These are phyloP conservation scores for Lepas anatifera DNA, from an alignment of 2,888 invertebrate species.

Conservation along the genomic window DNA sequence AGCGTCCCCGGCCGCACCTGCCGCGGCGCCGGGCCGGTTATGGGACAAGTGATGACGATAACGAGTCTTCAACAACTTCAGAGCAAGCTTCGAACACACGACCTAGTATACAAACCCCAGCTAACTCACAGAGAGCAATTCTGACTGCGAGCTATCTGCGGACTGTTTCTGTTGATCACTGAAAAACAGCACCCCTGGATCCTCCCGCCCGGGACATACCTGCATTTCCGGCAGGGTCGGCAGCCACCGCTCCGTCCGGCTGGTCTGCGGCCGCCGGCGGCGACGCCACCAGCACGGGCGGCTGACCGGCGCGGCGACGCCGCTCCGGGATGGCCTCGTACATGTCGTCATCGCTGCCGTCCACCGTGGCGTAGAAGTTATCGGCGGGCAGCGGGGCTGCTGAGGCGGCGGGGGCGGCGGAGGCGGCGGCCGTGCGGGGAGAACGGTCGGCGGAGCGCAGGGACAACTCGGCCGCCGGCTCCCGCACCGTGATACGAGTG, in stretches of 20 bases:
- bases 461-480: slow-evolving; percentile 54
- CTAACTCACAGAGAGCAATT: no score
- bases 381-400: not conserved
- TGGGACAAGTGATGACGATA: not conserved
- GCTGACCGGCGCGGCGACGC: not conserved
- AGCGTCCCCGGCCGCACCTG: not conserved
- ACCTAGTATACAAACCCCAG: no score
- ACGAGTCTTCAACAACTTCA: no score
- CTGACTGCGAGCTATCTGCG: no score
- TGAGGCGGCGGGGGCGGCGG: not conserved
- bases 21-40: not conserved
- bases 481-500: slow-evolving; percentile 80
- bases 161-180: no score
- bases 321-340: slow-evolving; percentile 10
- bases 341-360: slow-evolving; percentile 7
- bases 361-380: slow-evolving; percentile 2
- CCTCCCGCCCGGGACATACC: no score
- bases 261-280: not conserved
- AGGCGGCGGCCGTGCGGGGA: slow-evolving; percentile 28
- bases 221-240: no score
- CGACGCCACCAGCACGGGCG: not conserved
- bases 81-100: no score
- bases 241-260: not conserved
- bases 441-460: slow-evolving; percentile 34
- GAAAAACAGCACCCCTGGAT: not conserved